Base-by-base conservation (phyloP, 2,888 invertebrate species). In the Zygogramma bicolorata region DNA sequence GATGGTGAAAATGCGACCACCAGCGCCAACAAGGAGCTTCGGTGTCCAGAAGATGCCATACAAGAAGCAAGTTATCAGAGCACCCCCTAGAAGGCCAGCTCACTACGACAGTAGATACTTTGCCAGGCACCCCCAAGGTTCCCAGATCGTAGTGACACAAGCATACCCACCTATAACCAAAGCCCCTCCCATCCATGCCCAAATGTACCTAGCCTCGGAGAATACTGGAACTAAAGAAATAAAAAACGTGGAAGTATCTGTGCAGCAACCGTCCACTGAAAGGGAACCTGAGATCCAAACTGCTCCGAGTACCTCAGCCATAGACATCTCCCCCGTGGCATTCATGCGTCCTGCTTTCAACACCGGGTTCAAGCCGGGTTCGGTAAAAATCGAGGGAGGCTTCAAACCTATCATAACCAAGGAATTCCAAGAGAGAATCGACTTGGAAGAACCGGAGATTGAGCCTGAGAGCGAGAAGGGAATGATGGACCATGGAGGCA, bases 351-450 rank as follows among this genome's bases (percentile, higher is more conserved):
- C 91, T 1, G 93, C 93, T 0, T 86, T 91, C 0, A 94, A 94
- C 79, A 93, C 92, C 1, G 94, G 95, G 0, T 96, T 96, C 79
- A 92, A 94, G 84, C 95, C 95, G 0, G 92, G 92, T 77, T 92
- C 94, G 0, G 92, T 96, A 4, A 93, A 95, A 0, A 92, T 95
- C 13, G 95, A 96, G 87, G 92, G 94, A 70, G 95, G 95, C 0
- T 96, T 96, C 81, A 94, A 92, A 76, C 95, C 96, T 0, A 95
- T 95, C 22, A 90, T 93, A 65, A 77, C 66, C 25, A 91, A 90
- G 84, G 87, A 89, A 60, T 87, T 88, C 25, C 89, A 90, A 84
- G 90, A 91, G 68, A 87, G 90, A 79, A 88, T 90, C 61, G 87
- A 75, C 77, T 85, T 73, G 77, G 83, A 81, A 63, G 84, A 83